Evolutionary conservation across 2,113 vertebrate genomes (phyloP), one percentile per base, ranked within the genome.

Genomic region (Caranx melampygus): DNA sequence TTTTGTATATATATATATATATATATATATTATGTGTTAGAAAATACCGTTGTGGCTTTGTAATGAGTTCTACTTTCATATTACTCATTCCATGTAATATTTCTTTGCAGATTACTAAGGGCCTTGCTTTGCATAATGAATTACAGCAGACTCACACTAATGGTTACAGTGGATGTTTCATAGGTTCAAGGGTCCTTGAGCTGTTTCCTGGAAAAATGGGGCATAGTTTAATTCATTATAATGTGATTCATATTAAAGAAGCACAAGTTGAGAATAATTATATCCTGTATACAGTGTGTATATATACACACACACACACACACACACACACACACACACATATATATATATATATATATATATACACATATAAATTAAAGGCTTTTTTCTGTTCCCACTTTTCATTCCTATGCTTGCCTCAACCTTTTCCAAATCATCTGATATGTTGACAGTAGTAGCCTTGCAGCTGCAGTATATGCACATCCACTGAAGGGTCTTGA

Each of bases 91-190:
- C 1, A 4, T 84, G 73, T 77, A 68, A 76, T 74, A 55, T 69
- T 79, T 87, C 47, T 52, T 45, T 44, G 26, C 77, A 72, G 81
- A 79, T 80, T 75, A 74, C 57, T 52, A 57, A 72, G 1, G n/a
- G 35, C 63, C 54, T 51, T 82, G 63, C 34, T 84, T 70, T 87
- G 75, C 87, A 88, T 85, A 60, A 87, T 82, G 31, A 68, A 71
- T 78, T 59, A 75, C 44, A 57, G 35, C 67, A 72, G 76, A 83
- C 72, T 78, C 49, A 59, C 45, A 58, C 14, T 84, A 82, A 86
- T 54, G 60, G 66, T 72, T 79, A 34, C n/a, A 64, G 3, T 80
- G 70, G 49, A 54, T 66, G 60, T 62, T 83, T 51, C 44, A 62
- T 60, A 55, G 62, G 40, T 66, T 77, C 57, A 69, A 76, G 65